Evolutionary conservation across 1,140 invertebrate species (phyloP).

Genomic region (Drosophila kanapiae): DNA sequence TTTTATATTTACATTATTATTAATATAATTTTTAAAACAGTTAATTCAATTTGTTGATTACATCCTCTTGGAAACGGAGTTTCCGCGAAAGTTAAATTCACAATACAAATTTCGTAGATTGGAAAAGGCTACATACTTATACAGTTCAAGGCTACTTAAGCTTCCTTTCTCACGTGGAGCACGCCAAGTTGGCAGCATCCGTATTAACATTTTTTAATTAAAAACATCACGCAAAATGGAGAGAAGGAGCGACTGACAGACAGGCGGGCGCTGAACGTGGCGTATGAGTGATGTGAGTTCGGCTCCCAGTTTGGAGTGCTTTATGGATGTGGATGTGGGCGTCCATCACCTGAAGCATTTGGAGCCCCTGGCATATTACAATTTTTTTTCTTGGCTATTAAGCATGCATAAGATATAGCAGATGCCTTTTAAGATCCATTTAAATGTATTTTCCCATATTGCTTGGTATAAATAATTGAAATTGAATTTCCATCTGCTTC

Average conservation of each 20-base stretch:
- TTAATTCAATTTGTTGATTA: background rate
- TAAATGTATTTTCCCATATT: slow-evolving; percentile 35
- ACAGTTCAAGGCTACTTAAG: slow-evolving; percentile 34
- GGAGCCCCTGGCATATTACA: slow-evolving; percentile 19
- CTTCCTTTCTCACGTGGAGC: slow-evolving; percentile 15
- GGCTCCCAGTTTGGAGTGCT: slow-evolving; percentile 15
- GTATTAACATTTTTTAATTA: slow-evolving; percentile 81
- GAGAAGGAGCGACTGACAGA: slow-evolving; percentile 23
- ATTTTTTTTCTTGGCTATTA: slow-evolving; percentile 45
- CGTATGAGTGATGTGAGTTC: slow-evolving; percentile 72
- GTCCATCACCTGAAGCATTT: slow-evolving; percentile 25
- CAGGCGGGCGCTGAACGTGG: slow-evolving; percentile 49
- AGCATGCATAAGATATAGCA: slow-evolving; percentile 50
- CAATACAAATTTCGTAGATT: background rate
- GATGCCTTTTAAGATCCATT: slow-evolving; percentile 59
- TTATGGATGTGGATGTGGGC: slow-evolving; percentile 28
- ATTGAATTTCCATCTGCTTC: slow-evolving; percentile 39
- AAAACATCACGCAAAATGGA: slow-evolving; percentile 46
- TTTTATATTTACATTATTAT: no score
- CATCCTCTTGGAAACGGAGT: background rate
- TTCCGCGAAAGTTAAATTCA: background rate
- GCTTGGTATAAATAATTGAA: slow-evolving; percentile 59
- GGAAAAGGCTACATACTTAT: slow-evolving; percentile 2
- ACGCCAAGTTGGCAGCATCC: slow-evolving; percentile 24
- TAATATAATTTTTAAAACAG: background rate